phyloP scores from a whole-genome alignment of 2,888 invertebrate genomes.

The Epistrophe grossulariae region DNA sequence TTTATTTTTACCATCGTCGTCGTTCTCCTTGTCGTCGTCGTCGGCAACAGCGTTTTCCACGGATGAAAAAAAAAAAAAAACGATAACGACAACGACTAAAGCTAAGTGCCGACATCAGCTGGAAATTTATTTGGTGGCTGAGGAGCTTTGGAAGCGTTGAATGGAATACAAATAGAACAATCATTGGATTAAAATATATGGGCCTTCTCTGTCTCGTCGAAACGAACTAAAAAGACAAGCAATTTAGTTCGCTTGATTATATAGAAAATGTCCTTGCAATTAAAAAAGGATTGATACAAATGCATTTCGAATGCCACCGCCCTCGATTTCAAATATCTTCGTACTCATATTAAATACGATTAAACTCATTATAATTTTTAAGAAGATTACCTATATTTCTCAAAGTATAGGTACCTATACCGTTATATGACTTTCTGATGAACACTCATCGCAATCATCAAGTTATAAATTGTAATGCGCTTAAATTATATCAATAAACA shows the following conservation, averaged over 20 bases:
- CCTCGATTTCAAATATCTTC: neutral
- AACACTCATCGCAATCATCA: neutral
- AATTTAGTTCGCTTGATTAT: slow-evolving; percentile 1
- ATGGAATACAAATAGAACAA: slow-evolving; percentile 59
- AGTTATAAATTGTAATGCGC: slow-evolving; percentile 20
- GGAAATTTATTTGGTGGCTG: slow-evolving; percentile 43
- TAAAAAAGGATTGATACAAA: slow-evolving; percentile 19
- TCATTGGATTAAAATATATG: slow-evolving; percentile 35
- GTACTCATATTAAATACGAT: neutral
- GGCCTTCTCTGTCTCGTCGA: neutral
- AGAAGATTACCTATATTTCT: neutral
- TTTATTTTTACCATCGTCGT: slow-evolving; percentile 35
- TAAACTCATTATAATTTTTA: slow-evolving; percentile 4
- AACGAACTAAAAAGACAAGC: slow-evolving; percentile 10
- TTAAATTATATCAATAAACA: slow-evolving; percentile 25
- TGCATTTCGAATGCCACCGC: slow-evolving; percentile 15
- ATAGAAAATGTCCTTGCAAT: slow-evolving; percentile 33
- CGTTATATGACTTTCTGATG: neutral
- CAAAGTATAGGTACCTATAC: neutral
- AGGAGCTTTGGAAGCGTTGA: slow-evolving; percentile 8
- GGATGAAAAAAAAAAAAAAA: neutral
- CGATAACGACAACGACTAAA: slow-evolving; percentile 15
- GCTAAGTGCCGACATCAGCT: slow-evolving; percentile 65
- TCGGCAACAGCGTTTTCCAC: slow-evolving; percentile 12
- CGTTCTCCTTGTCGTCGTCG: slow-evolving; percentile 3